Evolutionary conservation across 2,888 invertebrate species (phyloP).

Genomic region (Neoascia interrupta): DNA sequence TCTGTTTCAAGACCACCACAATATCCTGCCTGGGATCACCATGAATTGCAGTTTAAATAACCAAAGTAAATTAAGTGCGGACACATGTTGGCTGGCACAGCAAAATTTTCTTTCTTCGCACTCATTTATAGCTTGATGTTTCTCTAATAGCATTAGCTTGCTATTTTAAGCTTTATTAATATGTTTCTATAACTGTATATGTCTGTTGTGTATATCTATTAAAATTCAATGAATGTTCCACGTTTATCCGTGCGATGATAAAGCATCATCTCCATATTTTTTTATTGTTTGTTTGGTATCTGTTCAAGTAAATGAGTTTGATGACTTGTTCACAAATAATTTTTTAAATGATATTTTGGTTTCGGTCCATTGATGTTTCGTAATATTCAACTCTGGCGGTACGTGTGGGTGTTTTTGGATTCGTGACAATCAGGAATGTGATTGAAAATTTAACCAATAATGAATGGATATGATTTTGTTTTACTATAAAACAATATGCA

Average conservation of each 20-base stretch:
- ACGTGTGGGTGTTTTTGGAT: too few species aligned
- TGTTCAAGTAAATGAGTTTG: constrained; percentile 49
- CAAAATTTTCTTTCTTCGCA: constrained; percentile 2
- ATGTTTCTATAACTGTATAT: too few species aligned
- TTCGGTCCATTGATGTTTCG: too few species aligned
- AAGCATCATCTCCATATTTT: constrained; percentile 43
- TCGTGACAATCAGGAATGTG: too few species aligned
- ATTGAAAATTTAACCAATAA: too few species aligned
- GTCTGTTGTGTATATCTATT: constrained; percentile 12
- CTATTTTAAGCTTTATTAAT: constrained; percentile 47
- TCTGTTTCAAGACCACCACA: constrained; percentile 25
- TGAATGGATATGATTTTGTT: too few species aligned
- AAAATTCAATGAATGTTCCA: constrained; percentile 46
- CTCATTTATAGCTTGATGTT: background rate
- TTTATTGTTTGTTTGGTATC: constrained; percentile 21
- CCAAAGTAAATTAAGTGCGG: constrained; percentile 59
- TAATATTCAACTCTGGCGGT: too few species aligned
- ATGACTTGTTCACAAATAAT: constrained; percentile 46
- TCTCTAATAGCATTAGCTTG: constrained; percentile 39
- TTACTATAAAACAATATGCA: too few species aligned
- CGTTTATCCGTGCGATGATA: constrained; percentile 43
- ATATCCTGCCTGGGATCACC: constrained; percentile 16
- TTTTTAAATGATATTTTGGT: too few species aligned
- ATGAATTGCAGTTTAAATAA: constrained; percentile 58
- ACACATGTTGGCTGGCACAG: constrained; percentile 58